phyloP scores from a whole-genome alignment of 30 jellyfish, hydroid and myxozoan species.

The Sanderia malayensis region DNA sequence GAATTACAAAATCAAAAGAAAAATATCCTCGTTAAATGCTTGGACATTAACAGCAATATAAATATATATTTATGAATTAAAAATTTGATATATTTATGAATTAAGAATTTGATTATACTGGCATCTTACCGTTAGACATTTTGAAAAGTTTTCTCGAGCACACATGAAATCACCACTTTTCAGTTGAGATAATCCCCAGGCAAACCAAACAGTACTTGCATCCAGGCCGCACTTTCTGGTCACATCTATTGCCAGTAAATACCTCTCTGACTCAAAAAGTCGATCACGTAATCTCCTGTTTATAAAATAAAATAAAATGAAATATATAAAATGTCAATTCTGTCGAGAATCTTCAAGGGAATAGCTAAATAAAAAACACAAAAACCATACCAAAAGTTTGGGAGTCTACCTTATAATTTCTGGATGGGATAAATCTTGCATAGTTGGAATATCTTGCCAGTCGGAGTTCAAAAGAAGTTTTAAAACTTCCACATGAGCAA shows the following conservation, averaged over 20 bases:
- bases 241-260: constrained; percentile 82
- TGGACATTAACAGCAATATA: too few relatives aligned
- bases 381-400: too few relatives aligned
- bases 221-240: constrained; percentile 96
- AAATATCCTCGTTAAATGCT: too few relatives aligned
- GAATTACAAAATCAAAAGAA: too few relatives aligned
- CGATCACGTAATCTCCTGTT: constrained; percentile 84
- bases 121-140: constrained; percentile 24
- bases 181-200: constrained; percentile 87
- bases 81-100: too few relatives aligned
- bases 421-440: constrained; percentile 89
- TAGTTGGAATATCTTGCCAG: constrained; percentile 91
- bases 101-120: background rate
- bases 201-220: constrained; percentile 79
- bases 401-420: constrained; percentile 71
- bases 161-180: constrained; percentile 67
- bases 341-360: too few relatives aligned
- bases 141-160: constrained; percentile 40
- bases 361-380: too few relatives aligned
- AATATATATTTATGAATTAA: too few relatives aligned
- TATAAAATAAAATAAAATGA: background rate
- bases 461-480: constrained; percentile 68
- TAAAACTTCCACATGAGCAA: constrained; percentile 89
- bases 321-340: too few relatives aligned
- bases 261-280: constrained; percentile 79